Percentiles rank a stretch among this genome's conserved stretches.
Conservation (phyloP, 2,797 vertebrate species). For the Tinamus major region DNA sequence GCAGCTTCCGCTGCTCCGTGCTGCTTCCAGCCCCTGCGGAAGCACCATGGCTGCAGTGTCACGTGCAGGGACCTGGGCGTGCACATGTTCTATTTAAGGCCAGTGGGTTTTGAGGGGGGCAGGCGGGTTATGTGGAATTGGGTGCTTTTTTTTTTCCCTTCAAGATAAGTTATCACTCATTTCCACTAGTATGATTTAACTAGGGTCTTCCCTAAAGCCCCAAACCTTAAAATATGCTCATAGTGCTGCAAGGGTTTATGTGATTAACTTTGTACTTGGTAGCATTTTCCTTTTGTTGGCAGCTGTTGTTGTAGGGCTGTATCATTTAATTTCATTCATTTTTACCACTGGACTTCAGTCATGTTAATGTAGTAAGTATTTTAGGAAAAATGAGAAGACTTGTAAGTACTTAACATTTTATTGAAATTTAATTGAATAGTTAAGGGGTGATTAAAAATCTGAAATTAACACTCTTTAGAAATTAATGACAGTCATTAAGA, state of each 20-base stretch:
- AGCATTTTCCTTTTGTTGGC: constrained; percentile 67
- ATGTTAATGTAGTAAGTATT: constrained; percentile 87
- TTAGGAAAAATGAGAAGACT: constrained; percentile 87
- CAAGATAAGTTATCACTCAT: not conserved
- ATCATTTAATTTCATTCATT: constrained; percentile 80
- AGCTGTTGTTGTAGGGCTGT: constrained; percentile 68
- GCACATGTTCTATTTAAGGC: not conserved
- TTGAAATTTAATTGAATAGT: constrained; percentile 93
- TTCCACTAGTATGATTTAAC: not conserved
- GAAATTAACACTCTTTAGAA: constrained; percentile 92
- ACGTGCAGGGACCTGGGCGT: not conserved
- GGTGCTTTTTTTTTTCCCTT: not conserved
- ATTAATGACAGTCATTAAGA: constrained; percentile 93
- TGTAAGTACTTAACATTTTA: constrained; percentile 91
- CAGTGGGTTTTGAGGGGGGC: not conserved
- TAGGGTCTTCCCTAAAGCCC: not conserved
- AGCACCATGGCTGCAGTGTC: not conserved
- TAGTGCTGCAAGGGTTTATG: constrained; percentile 9
- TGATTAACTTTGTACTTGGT: constrained; percentile 29
- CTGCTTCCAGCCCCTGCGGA: not conserved
- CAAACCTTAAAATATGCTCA: constrained; percentile 32
- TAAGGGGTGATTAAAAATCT: constrained; percentile 92
- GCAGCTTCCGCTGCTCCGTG: not conserved
- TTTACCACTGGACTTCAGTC: constrained; percentile 82
- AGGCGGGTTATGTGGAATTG: not conserved